A percentile compares a stretch with the other conserved stretches of the same genome.
Evolutionary conservation across 2,797 vertebrate species (phyloP).

Genomic region (Pangasius krempfi): DNA sequence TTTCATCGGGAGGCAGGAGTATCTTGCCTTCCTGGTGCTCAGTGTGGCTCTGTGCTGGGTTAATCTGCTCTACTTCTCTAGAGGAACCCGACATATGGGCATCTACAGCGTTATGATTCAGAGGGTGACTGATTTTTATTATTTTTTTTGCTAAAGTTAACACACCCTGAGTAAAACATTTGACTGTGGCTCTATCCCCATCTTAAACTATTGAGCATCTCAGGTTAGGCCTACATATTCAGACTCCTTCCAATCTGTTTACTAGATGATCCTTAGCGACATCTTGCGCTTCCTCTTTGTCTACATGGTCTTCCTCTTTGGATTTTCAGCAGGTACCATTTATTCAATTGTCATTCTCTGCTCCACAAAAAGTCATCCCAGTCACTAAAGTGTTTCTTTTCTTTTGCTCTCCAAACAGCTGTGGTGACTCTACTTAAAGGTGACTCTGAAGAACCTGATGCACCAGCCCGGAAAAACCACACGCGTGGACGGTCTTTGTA

Average conservation of each 20-base stretch:
- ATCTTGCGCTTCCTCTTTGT: conserved; percentile 90
- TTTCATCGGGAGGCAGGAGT: conserved; percentile 62
- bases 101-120: conserved; percentile 98
- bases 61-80: conserved; percentile 88
- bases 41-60: conserved; percentile 90
- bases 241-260: conserved; percentile 23
- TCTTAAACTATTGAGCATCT: neutral
- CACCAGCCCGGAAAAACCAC: neutral
- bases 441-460: neutral
- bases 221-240: neutral
- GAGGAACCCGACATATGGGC: conserved; percentile 84
- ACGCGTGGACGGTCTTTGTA: neutral
- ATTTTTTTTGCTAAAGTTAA: neutral
- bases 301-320: conserved; percentile 91
- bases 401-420: conserved; percentile 69
- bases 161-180: neutral
- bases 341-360: neutral
- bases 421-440: conserved; percentile 81
- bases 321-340: conserved; percentile 90
- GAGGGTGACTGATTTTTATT: conserved; percentile 74
- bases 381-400: neutral
- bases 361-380: neutral
- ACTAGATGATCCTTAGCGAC: conserved; percentile 90
- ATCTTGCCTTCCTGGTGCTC: conserved; percentile 82
- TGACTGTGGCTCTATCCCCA: neutral